phyloP scores from a whole-genome alignment of 2,797 vertebrate species.

The Takifugu ocellatus region DNA sequence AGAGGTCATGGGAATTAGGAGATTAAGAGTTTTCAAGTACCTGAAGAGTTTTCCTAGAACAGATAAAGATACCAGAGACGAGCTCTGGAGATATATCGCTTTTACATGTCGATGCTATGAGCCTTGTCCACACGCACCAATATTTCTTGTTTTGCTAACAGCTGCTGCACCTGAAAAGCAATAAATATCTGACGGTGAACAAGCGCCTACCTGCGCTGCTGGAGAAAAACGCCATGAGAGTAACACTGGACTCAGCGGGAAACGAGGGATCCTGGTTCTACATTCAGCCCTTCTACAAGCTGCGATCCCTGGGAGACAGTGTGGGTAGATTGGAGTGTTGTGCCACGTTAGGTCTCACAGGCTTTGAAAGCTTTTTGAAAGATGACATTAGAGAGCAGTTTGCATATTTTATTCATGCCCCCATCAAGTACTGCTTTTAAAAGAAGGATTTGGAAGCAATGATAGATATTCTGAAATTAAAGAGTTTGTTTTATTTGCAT shows the following conservation, averaged over 20 bases:
- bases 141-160: conserved; percentile 51
- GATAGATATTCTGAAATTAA: no score
- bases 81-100: neutral
- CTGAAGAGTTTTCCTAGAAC: neutral
- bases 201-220: conserved; percentile 93
- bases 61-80: conserved; percentile 5
- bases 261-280: conserved; percentile 99
- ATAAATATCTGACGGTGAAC: conserved; percentile 98
- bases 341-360: neutral
- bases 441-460: no score
- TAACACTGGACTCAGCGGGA: conserved; percentile 93
- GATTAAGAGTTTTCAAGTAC: conserved; percentile 6
- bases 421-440: no score
- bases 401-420: no score
- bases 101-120: conserved; percentile 3
- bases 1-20: conserved; percentile 28
- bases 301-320: conserved; percentile 95
- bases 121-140: neutral
- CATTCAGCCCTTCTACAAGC: conserved; percentile 98
- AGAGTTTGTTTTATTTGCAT: no score
- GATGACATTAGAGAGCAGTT: no score
- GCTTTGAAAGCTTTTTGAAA: no score
- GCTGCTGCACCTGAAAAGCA: conserved; percentile 97
- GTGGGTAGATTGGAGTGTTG: conserved; percentile 71
- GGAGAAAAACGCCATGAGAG: conserved; percentile 98